Conservation (phyloP, 2,113 vertebrate genomes). For the Onychorhynchus coronatus region DNA sequence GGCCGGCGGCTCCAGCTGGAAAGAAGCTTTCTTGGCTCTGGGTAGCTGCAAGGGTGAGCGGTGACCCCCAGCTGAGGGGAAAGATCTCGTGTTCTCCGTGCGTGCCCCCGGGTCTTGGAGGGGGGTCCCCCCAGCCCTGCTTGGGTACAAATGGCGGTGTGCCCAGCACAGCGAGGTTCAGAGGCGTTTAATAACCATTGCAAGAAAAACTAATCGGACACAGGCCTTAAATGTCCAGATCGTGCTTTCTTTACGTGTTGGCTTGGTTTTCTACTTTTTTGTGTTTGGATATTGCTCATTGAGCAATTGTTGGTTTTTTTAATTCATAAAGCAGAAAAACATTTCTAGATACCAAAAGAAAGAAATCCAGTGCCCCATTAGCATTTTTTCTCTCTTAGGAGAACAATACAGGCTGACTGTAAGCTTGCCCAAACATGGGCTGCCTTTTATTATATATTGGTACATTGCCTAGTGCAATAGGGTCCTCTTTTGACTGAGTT, state of each 20-base stretch:
- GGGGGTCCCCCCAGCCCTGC: neutral
- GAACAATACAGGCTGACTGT: slow-evolving; percentile 24
- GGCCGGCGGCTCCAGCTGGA: neutral
- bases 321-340: neutral
- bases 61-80: neutral
- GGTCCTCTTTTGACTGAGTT: neutral
- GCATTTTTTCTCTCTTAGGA: neutral
- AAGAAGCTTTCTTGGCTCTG: neutral
- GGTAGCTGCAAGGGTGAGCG: neutral
- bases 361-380: neutral
- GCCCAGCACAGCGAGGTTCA: neutral
- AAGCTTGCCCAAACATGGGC: slow-evolving; percentile 36
- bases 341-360: neutral
- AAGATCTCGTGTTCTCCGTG: neutral
- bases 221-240: neutral
- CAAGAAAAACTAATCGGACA: neutral
- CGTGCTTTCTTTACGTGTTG: neutral
- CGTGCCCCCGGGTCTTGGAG: neutral
- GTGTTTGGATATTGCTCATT: neutral
- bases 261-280: neutral
- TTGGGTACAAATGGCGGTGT: neutral
- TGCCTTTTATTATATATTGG: slow-evolving; percentile 6
- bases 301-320: neutral
- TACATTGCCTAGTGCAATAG: neutral
- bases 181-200: neutral